These are phyloP conservation scores for Sardinella longiceps DNA, from an alignment of 2,797 vertebrate genomes.

Conservation along the genomic window DNA sequence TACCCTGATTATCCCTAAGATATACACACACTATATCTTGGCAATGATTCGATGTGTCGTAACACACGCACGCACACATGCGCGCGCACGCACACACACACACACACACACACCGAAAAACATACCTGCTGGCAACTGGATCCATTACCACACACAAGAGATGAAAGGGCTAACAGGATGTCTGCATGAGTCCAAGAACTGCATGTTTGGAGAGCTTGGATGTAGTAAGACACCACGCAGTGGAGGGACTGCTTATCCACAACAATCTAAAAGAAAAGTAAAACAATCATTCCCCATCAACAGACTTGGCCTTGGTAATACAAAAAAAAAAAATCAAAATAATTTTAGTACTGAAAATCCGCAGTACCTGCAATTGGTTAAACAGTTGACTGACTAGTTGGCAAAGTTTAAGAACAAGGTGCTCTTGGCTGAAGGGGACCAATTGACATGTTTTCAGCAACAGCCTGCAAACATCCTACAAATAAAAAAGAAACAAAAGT, in stretches of 20 bases:
- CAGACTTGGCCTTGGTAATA: neutral
- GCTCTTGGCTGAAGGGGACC: conserved; percentile 87
- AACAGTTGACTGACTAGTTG: conserved; percentile 92
- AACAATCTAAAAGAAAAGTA: conserved; percentile 76
- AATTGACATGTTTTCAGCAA: conserved; percentile 85
- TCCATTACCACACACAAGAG: conserved; percentile 90
- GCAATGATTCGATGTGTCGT: no score
- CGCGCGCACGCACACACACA: no score
- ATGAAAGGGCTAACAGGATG: conserved; percentile 88
- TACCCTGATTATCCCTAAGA: no score
- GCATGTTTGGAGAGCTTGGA: conserved; percentile 82
- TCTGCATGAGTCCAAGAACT: conserved; percentile 91
- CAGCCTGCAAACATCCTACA: conserved; percentile 86
- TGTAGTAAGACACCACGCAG: conserved; percentile 82
- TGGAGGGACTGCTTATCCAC: conserved; percentile 87
- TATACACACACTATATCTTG: no score
- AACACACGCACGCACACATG: no score
- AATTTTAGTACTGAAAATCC: neutral
- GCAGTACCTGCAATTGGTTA: conserved; percentile 88
- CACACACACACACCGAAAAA: no score
- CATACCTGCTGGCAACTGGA: conserved; percentile 87
- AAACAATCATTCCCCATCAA: neutral
- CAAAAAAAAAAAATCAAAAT: neutral
- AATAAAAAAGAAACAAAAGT: conserved; percentile 34
- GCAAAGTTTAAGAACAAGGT: conserved; percentile 92